Conservation (phyloP, 2,797 vertebrate genomes). For the Manis javanica region DNA sequence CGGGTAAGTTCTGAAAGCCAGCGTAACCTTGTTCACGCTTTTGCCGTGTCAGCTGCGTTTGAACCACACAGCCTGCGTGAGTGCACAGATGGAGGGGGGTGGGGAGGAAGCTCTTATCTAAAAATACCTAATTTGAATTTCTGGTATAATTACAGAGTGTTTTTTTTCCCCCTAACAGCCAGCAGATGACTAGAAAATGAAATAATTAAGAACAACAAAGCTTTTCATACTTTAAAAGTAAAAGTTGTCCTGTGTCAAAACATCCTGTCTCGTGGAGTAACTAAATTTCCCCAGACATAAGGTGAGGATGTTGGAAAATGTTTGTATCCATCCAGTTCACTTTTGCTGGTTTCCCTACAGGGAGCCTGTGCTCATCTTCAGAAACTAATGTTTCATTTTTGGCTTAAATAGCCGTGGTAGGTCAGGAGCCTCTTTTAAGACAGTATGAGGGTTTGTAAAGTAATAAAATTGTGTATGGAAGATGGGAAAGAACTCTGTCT, state of each 20-base stretch:
- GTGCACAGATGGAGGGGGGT: fast-evolving
- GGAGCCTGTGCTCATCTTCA: not conserved
- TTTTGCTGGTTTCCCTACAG: not conserved
- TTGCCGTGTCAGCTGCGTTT: not conserved
- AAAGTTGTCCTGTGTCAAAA: not conserved
- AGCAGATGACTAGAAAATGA: conserved; percentile 30
- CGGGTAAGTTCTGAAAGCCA: not conserved
- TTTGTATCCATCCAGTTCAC: not conserved
- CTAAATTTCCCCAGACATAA: not conserved
- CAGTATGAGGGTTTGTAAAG: not conserved
- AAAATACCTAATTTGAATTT: not conserved
- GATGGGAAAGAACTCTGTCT: not conserved
- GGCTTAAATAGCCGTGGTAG: not conserved
- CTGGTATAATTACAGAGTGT: not conserved
- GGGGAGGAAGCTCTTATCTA: not conserved
- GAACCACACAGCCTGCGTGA: not conserved
- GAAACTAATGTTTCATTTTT: not conserved
- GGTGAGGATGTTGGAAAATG: not conserved
- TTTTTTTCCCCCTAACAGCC: not conserved
- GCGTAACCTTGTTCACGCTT: not conserved
- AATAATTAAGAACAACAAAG: not conserved
- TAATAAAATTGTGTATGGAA: not conserved
- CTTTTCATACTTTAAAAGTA: not conserved
- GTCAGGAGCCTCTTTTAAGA: not conserved
- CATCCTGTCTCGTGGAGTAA: not conserved